A percentile compares a stretch with the other conserved stretches of the same genome.
These are phyloP conservation scores for Colistium nudipinnis DNA, from an alignment of 2,113 vertebrate genomes.

Conservation along the genomic window DNA sequence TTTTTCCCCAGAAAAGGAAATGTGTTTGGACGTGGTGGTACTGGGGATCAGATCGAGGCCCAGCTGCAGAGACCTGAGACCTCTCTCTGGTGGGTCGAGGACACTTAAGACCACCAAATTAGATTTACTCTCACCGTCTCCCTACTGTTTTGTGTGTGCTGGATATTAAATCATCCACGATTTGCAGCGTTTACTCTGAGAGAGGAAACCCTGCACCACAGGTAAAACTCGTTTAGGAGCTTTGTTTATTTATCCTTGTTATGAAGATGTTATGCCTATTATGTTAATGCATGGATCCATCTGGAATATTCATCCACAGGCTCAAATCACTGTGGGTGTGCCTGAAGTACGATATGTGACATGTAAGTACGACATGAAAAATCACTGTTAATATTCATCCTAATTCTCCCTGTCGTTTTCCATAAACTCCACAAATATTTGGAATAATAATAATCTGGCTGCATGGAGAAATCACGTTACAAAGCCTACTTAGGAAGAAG, in stretches of 20 bases:
- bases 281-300: too few relatives aligned
- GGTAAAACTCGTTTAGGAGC: constrained; percentile 21
- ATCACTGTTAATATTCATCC: too few relatives aligned
- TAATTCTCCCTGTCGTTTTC: too few relatives aligned
- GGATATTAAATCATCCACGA: constrained; percentile 54
- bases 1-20: not conserved
- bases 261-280: too few relatives aligned
- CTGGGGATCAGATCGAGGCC: constrained; percentile 25
- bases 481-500: not conserved
- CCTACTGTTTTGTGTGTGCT: constrained; percentile 50
- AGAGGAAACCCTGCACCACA: constrained; percentile 55
- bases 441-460: too few relatives aligned
- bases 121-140: constrained; percentile 66
- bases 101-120: constrained; percentile 57
- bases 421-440: too few relatives aligned
- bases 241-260: too few relatives aligned
- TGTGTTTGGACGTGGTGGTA: not conserved
- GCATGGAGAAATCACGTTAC: not conserved
- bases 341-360: too few relatives aligned
- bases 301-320: too few relatives aligned
- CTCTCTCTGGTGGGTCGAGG: constrained; percentile 51
- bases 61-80: constrained; percentile 24
- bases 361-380: too few relatives aligned
- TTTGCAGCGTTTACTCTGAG: not conserved
- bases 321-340: too few relatives aligned